A percentile compares a stretch with the other conserved stretches of the same genome.
Conservation (phyloP, 2,888 invertebrate species). For the Germaria angustata region DNA sequence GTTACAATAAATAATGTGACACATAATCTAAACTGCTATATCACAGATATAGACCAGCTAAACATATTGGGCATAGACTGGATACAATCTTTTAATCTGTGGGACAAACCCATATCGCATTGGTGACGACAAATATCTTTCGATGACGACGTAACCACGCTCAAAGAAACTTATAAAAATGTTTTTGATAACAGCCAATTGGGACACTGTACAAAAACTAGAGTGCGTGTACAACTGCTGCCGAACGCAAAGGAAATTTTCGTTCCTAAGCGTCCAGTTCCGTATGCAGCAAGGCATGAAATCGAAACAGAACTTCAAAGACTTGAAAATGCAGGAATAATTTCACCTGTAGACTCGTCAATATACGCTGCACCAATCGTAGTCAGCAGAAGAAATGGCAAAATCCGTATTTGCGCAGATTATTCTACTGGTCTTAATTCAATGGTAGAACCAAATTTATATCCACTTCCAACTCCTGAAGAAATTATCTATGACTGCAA, state of each 20-base stretch:
- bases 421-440: slow-evolving; percentile 66
- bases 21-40: not conserved
- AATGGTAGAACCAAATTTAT: slow-evolving; percentile 43
- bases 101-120: not conserved
- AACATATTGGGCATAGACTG: not conserved
- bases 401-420: slow-evolving; percentile 67
- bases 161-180: not conserved
- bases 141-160: not conserved
- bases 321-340: slow-evolving; percentile 38
- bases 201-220: slow-evolving; percentile 5
- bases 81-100: not conserved
- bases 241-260: slow-evolving; percentile 8
- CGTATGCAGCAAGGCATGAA: not conserved
- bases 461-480: slow-evolving; percentile 55
- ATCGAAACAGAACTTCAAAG: not conserved
- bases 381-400: slow-evolving; percentile 51
- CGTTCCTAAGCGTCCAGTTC: slow-evolving; percentile 18
- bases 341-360: slow-evolving; percentile 60
- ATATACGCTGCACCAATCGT: slow-evolving; percentile 68
- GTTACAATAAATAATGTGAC: not conserved
- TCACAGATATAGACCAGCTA: not conserved
- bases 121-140: slow-evolving; percentile 13
- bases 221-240: slow-evolving; percentile 9
- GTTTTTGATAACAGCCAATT: slow-evolving; percentile 6
- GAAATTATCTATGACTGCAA: slow-evolving; percentile 65